These are phyloP conservation scores for Drosophila pallidifrons DNA, from an alignment of 1,140 invertebrate species.

Conservation along the genomic window DNA sequence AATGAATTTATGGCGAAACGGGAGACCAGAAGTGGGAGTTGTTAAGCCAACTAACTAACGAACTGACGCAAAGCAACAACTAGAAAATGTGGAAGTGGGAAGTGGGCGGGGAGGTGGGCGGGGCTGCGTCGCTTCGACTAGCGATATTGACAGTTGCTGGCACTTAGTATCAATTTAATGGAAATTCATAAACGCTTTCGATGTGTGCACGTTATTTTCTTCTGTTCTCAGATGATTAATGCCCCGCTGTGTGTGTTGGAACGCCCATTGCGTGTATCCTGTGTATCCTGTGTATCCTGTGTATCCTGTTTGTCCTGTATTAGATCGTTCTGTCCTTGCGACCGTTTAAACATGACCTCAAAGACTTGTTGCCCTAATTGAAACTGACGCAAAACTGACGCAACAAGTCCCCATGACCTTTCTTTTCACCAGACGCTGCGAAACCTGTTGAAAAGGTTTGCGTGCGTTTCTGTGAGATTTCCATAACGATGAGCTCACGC, in stretches of 20 bases:
- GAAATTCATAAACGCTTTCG: conserved; percentile 52
- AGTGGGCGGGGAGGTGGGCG: neutral
- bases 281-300: neutral
- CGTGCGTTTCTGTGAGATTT: conserved; percentile 9
- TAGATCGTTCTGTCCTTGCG: neutral
- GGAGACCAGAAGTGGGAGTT: conserved; percentile 30
- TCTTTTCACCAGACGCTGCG: too few relatives aligned
- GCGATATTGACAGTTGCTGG: conserved; percentile 59
- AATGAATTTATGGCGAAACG: conserved; percentile 62
- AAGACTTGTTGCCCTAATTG: conserved; percentile 46
- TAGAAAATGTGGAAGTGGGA: neutral
- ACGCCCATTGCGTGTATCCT: conserved; percentile 32
- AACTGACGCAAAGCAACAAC: conserved; percentile 10
- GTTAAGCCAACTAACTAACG: conserved; percentile 6
- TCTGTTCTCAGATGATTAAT: conserved; percentile 68
- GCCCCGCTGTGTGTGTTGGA: conserved; percentile 39
- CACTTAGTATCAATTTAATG: conserved; percentile 77
- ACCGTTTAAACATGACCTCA: conserved; percentile 12
- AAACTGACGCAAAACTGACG: conserved; percentile 13
- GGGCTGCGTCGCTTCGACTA: neutral
- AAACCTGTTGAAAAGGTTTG: conserved; percentile 35
- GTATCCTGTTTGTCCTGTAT: conserved; percentile 1
- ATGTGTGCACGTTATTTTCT: conserved; percentile 17
- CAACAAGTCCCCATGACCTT: conserved; percentile 19
- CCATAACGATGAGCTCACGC: neutral